A percentile compares a stretch with the other conserved stretches of the same genome.
Conservation (phyloP, 2,888 invertebrate species). For the Brachyopa scutellaris region DNA sequence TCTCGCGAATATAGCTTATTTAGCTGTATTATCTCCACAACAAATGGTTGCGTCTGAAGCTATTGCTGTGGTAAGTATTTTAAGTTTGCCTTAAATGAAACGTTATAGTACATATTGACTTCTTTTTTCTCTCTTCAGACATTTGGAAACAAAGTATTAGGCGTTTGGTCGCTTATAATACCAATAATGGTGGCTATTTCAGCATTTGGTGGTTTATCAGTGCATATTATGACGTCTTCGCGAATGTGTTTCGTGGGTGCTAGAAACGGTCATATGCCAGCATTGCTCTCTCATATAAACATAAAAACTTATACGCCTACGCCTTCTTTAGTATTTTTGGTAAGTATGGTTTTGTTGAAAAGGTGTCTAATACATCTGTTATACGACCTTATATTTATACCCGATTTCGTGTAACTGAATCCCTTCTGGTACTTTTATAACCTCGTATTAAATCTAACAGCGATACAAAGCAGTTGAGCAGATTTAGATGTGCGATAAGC, state of each 20-base stretch:
- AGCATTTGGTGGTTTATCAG: slow-evolving; percentile 95
- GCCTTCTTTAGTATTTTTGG: slow-evolving; percentile 92
- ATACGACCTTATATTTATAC: too few species aligned
- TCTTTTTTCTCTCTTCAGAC: slow-evolving; percentile 84
- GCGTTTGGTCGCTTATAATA: slow-evolving; percentile 89
- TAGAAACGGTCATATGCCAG: slow-evolving; percentile 93
- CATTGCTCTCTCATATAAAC: slow-evolving; percentile 90
- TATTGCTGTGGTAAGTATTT: slow-evolving; percentile 93
- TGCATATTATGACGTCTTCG: slow-evolving; percentile 97
- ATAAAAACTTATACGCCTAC: slow-evolving; percentile 89
- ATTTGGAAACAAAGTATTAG: slow-evolving; percentile 90
- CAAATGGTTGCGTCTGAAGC: slow-evolving; percentile 95
- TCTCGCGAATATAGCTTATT: slow-evolving; percentile 93
- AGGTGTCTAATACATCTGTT: too few species aligned
- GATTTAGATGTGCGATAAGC: too few species aligned
- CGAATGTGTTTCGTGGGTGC: slow-evolving; percentile 96
- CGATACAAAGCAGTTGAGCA: too few species aligned
- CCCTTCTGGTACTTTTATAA: too few species aligned
- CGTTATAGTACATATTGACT: background rate
- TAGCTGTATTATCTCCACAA: slow-evolving; percentile 91
- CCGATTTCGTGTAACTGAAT: too few species aligned
- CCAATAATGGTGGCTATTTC: slow-evolving; percentile 96
- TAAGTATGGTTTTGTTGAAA: slow-evolving; percentile 81
- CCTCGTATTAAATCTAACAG: too few species aligned
- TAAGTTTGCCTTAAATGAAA: background rate